These are phyloP conservation scores for Epinephelus malabaricus DNA, from an alignment of 2,797 vertebrate genomes.

Conservation along the genomic window DNA sequence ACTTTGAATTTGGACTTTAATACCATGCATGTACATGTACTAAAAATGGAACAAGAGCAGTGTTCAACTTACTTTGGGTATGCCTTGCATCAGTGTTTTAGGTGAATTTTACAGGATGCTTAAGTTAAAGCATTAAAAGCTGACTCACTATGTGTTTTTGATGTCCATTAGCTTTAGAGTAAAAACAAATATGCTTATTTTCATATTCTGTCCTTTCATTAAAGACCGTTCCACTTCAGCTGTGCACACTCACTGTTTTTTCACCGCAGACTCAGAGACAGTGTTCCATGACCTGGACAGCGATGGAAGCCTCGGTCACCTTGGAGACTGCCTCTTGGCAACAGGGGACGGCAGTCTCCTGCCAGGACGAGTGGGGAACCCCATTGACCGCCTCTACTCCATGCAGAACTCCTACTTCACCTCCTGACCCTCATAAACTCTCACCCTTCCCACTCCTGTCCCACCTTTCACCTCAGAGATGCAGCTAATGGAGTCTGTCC, in stretches of 20 bases:
- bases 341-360: conserved; percentile 88
- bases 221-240: conserved; percentile 16
- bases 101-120: no score
- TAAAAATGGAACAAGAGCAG: no score
- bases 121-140: no score
- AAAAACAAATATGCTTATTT: background rate
- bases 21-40: no score
- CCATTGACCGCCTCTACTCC: conserved; percentile 94
- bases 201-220: background rate
- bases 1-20: no score
- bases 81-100: no score
- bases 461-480: conserved; percentile 79
- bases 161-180: background rate
- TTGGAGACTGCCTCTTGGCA: conserved; percentile 91
- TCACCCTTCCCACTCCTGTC: conserved; percentile 68
- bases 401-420: conserved; percentile 98
- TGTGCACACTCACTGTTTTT: conserved; percentile 30
- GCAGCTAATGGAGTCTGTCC: conserved; percentile 81
- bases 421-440: conserved; percentile 89
- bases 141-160: no score
- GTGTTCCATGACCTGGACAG: conserved; percentile 94
- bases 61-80: no score
- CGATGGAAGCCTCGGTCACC: conserved; percentile 90
- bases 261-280: conserved; percentile 88
- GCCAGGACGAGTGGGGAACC: conserved; percentile 90